Conservation (phyloP, 2,797 vertebrate species). For the Catamblyrhynchus diadema region DNA sequence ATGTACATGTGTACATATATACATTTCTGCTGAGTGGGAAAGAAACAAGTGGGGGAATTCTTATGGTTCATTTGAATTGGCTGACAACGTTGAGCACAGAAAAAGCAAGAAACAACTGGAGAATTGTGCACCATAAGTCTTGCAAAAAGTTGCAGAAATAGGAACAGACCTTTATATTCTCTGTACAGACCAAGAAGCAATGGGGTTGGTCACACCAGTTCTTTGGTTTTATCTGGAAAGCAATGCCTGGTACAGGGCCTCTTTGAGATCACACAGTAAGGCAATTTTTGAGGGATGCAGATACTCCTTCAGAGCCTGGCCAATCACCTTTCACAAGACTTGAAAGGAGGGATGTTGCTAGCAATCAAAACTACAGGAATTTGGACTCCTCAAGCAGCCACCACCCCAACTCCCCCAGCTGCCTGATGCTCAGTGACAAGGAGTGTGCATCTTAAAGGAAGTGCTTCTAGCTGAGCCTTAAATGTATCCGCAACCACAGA, state of each 20-base stretch:
- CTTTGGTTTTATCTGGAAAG: neutral
- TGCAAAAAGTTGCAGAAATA: neutral
- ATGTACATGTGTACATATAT: accelerated
- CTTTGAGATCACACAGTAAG: neutral
- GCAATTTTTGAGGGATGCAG: neutral
- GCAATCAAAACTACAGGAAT: neutral
- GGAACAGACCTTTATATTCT: neutral
- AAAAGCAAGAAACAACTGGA: neutral
- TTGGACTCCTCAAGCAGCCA: neutral
- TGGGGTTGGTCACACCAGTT: neutral
- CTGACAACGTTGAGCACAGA: neutral
- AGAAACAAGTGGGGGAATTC: neutral
- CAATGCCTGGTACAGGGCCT: neutral
- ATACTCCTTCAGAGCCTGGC: neutral
- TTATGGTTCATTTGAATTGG: neutral
- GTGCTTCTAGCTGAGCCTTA: neutral
- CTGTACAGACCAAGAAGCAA: accelerated
- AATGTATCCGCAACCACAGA: neutral
- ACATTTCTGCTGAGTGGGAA: neutral
- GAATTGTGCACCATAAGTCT: accelerated
- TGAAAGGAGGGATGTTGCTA: neutral
- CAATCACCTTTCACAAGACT: neutral
- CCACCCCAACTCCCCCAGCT: neutral
- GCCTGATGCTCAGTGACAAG: neutral
- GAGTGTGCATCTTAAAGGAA: accelerated